phyloP scores from a whole-genome alignment of 2,113 vertebrate species.

The Gopherus flavomarginatus region DNA sequence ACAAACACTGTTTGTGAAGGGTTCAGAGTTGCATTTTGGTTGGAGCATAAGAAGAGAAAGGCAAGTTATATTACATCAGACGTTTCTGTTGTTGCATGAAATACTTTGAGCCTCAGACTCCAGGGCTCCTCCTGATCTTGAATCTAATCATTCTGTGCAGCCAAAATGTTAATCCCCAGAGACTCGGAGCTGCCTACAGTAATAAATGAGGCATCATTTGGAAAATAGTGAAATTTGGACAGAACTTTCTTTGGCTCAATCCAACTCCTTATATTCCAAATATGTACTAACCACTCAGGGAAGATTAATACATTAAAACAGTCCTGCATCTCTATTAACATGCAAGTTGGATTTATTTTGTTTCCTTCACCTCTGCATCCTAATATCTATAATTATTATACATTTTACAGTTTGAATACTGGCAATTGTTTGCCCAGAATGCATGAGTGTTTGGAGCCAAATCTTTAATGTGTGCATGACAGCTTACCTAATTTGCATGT shows the following conservation, averaged over 20 bases:
- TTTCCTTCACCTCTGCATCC: slow-evolving; percentile 34
- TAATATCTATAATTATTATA: not conserved
- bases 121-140: not conserved
- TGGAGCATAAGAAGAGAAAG: not conserved
- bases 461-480: rapidly evolving
- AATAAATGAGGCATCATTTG: slow-evolving; percentile 74
- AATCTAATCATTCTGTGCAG: slow-evolving; percentile 18
- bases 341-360: not conserved
- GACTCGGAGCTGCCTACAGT: slow-evolving; percentile 34
- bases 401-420: not conserved
- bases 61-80: rapidly evolving
- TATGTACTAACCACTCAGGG: not conserved
- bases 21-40: not conserved
- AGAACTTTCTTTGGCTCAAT: slow-evolving; percentile 58
- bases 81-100: not conserved
- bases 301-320: slow-evolving; percentile 40
- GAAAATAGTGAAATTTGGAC: slow-evolving; percentile 68
- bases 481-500: not conserved
- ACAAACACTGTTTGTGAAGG: not conserved
- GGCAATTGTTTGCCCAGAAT: not conserved
- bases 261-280: slow-evolving; percentile 52
- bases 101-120: not conserved
- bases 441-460: rapidly evolving
- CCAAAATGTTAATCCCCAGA: not conserved
- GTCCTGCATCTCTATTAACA: slow-evolving; percentile 30